Percentiles rank a stretch among this genome's conserved stretches.
These are phyloP conservation scores for Seriola aureovittata DNA, from an alignment of 2,113 vertebrate species.

Conservation along the genomic window DNA sequence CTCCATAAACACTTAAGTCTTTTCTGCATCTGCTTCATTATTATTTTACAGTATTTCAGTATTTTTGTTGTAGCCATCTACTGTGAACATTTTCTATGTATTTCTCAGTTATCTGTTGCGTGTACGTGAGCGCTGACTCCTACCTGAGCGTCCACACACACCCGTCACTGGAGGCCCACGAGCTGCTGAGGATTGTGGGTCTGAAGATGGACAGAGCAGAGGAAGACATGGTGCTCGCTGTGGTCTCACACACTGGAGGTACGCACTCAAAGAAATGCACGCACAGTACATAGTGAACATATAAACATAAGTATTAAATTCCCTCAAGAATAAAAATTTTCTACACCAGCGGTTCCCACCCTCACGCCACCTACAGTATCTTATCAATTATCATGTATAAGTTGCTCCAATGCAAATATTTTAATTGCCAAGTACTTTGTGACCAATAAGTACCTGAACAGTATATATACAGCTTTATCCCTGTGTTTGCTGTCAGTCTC, in stretches of 20 bases:
- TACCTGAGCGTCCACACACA: slow-evolving; percentile 94
- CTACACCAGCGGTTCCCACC: not conserved
- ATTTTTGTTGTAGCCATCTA: not conserved
- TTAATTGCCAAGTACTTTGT: too few relatives aligned
- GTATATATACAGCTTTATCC: too few relatives aligned
- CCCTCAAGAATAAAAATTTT: not conserved
- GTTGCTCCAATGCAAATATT: too few relatives aligned
- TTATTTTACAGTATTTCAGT: not conserved
- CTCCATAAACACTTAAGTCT: not conserved
- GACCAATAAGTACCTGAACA: too few relatives aligned
- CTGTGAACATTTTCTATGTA: slow-evolving; percentile 11
- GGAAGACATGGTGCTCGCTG: slow-evolving; percentile 91
- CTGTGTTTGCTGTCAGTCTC: too few relatives aligned
- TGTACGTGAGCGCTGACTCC: slow-evolving; percentile 94
- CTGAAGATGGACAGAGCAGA: slow-evolving; percentile 91
- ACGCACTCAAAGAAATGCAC: slow-evolving; percentile 16
- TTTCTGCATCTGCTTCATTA: not conserved
- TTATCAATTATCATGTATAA: too few relatives aligned
- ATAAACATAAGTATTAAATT: not conserved
- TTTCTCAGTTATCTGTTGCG: slow-evolving; percentile 91
- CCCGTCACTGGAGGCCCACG: slow-evolving; percentile 89
- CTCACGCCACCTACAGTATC: too few relatives aligned
- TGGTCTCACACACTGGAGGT: slow-evolving; percentile 90
- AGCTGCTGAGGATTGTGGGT: slow-evolving; percentile 91
- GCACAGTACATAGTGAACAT: too few relatives aligned